Percentiles rank a stretch among this genome's conserved stretches.
These are phyloP conservation scores for Xestoiulus laeticollis DNA, from an alignment of 2,888 invertebrate genomes.

Conservation along the genomic window DNA sequence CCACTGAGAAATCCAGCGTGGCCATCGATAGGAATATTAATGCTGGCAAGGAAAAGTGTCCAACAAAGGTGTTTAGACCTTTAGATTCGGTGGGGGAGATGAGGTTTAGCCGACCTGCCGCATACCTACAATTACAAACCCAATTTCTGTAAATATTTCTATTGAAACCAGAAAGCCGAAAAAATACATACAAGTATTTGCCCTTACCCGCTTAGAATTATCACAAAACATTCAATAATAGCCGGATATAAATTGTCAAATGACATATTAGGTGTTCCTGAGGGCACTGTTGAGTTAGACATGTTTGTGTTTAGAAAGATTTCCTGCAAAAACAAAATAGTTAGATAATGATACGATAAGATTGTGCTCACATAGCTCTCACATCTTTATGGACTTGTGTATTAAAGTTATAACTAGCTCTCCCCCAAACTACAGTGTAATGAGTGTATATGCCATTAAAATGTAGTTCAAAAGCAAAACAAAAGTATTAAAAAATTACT, in stretches of 20 bases:
- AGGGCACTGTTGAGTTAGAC: conserved; percentile 45
- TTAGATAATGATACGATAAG: too few relatives aligned
- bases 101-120: conserved; percentile 83
- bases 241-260: conserved; percentile 89
- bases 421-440: neutral
- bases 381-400: too few relatives aligned
- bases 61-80: conserved; percentile 91
- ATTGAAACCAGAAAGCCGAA: neutral
- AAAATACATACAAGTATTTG: neutral
- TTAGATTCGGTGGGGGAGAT: conserved; percentile 85
- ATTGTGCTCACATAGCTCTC: too few relatives aligned
- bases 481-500: neutral
- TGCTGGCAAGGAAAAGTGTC: conserved; percentile 91
- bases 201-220: conserved; percentile 85
- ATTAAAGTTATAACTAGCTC: too few relatives aligned
- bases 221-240: conserved; percentile 88
- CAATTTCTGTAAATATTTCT: neutral
- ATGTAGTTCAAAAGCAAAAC: neutral
- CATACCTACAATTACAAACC: conserved; percentile 71
- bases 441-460: neutral
- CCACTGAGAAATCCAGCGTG: conserved; percentile 78
- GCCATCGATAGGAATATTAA: conserved; percentile 90
- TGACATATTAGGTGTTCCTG: conserved; percentile 50
- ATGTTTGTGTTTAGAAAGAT: conserved; percentile 48
- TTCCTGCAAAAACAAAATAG: neutral